phyloP scores from a whole-genome alignment of 1,140 invertebrate genomes.

The Drosophila busckii region DNA sequence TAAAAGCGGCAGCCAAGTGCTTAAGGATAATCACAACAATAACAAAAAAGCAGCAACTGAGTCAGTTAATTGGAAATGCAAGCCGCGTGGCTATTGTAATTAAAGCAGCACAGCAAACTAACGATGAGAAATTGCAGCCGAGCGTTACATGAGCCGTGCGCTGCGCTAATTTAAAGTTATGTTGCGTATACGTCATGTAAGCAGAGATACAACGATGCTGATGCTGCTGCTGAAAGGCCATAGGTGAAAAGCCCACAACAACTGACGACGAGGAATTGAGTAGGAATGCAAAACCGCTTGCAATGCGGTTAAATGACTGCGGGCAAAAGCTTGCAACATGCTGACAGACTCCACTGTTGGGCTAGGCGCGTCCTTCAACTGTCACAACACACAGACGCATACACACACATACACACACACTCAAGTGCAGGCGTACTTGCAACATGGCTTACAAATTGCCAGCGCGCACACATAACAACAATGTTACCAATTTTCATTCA shows the following conservation, averaged over 20 bases:
- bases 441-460: constrained; percentile 35
- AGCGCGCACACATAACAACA: constrained; percentile 16
- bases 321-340: too few relatives aligned
- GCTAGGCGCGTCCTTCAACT: too few relatives aligned
- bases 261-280: background rate
- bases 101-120: too few relatives aligned
- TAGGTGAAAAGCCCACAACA: constrained; percentile 13
- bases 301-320: constrained; percentile 29
- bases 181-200: constrained; percentile 60
- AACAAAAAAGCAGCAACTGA: constrained; percentile 16
- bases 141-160: too few relatives aligned
- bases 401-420: constrained; percentile 25
- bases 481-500: constrained; percentile 13
- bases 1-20: constrained; percentile 27
- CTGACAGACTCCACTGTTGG: too few relatives aligned
- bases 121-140: too few relatives aligned
- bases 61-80: constrained; percentile 20
- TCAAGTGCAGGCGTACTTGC: constrained; percentile 44
- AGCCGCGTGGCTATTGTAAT: too few relatives aligned
- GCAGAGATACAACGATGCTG: constrained; percentile 26
- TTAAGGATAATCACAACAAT: constrained; percentile 23
- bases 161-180: constrained; percentile 65
- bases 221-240: constrained; percentile 23
- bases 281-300: constrained; percentile 13
- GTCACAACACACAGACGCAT: constrained; percentile 20